These are phyloP conservation scores for Pseudopipra pipra DNA, from an alignment of 2,113 vertebrate species.

Conservation along the genomic window DNA sequence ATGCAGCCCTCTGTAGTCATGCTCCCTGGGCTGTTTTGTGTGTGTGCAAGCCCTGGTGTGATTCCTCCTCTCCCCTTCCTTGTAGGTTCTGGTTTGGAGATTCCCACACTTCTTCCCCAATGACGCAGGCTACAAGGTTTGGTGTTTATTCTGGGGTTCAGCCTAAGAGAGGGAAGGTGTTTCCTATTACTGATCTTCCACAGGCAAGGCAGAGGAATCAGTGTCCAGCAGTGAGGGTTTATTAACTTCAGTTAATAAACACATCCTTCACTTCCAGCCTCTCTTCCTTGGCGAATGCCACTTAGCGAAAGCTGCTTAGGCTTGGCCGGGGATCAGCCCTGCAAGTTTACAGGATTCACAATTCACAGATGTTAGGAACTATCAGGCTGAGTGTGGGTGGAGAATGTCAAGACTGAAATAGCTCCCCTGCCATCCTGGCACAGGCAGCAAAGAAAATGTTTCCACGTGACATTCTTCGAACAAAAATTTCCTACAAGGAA, in stretches of 20 bases:
- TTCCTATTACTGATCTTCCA: not conserved
- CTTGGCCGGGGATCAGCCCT: constrained; percentile 71
- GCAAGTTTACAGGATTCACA: constrained; percentile 75
- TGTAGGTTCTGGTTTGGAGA: not conserved
- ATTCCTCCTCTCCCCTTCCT: not conserved
- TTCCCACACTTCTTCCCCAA: not conserved
- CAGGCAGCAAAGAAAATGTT: constrained; percentile 74
- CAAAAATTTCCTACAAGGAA: constrained; percentile 66
- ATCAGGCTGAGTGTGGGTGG: constrained; percentile 78
- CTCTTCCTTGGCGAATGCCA: constrained; percentile 33
- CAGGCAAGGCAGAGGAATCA: not conserved
- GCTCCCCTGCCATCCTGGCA: constrained; percentile 77
- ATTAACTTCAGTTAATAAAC: constrained; percentile 41
- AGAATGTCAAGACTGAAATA: constrained; percentile 86
- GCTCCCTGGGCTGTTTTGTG: accelerated
- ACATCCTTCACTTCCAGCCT: constrained; percentile 55
- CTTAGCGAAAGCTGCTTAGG: constrained; percentile 66
- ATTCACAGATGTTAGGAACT: constrained; percentile 87
- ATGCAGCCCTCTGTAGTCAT: not conserved
- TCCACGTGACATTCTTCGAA: constrained; percentile 72
- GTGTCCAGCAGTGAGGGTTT: not conserved
- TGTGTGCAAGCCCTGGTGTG: not conserved
- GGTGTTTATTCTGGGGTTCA: not conserved
- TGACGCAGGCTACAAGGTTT: not conserved
- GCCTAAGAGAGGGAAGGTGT: not conserved